Conservation (phyloP, 2,797 vertebrate species). For the Tapera naevia region DNA sequence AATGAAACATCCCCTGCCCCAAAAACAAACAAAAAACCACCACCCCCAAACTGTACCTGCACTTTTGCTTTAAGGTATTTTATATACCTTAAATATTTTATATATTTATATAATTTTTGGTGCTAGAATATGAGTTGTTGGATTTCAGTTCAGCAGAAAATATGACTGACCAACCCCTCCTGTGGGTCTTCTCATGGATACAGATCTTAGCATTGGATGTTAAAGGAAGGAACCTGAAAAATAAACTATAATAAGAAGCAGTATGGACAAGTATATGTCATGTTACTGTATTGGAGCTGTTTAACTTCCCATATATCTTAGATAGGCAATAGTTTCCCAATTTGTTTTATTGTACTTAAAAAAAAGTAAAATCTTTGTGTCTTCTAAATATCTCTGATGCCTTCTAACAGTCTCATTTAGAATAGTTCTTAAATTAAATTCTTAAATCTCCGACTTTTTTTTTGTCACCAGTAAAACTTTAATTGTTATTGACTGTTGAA, state of each 20-base stretch:
- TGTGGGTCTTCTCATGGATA: neutral
- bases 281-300: neutral
- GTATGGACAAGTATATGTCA: neutral
- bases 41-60: neutral
- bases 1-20: no score
- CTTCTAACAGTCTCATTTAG: neutral
- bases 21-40: no score
- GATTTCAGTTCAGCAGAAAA: neutral
- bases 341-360: neutral
- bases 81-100: neutral
- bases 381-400: neutral
- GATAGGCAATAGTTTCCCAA: neutral
- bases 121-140: neutral
- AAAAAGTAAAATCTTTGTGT: neutral
- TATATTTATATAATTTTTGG: neutral
- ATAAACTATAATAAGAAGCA: neutral
- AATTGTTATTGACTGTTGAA: neutral
- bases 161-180: neutral
- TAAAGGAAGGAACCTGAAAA: neutral
- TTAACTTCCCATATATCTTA: neutral
- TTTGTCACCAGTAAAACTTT: neutral
- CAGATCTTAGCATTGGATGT: neutral
- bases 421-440: neutral
- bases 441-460: neutral
- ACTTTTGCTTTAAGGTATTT: neutral